Percentiles rank a stretch among this genome's conserved stretches.
These are phyloP conservation scores for Pyrrhia umbra DNA, from an alignment of 2,888 invertebrate genomes.

Conservation along the genomic window DNA sequence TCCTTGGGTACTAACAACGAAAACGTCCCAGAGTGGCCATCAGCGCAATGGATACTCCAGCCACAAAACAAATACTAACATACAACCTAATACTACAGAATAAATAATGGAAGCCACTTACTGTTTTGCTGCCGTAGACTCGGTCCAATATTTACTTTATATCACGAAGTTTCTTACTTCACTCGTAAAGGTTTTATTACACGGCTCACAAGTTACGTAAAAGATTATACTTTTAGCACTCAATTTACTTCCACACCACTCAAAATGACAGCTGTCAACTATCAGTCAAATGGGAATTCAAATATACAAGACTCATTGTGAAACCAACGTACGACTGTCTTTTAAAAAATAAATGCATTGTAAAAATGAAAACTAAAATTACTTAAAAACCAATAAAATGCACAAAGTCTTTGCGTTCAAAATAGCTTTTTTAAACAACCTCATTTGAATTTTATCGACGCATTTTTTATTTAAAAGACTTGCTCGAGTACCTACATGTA, in stretches of 20 bases:
- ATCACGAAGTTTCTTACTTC: conserved; percentile 4
- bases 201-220: conserved; percentile 6
- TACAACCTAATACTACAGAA: not conserved
- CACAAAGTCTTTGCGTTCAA: no score
- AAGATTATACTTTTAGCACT: conserved; percentile 17
- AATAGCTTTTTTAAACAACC: no score
- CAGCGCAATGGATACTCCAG: conserved; percentile 19
- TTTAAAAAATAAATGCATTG: no score
- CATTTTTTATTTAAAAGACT: no score
- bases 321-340: no score
- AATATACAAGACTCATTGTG: no score
- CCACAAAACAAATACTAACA: conserved; percentile 24
- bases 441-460: no score
- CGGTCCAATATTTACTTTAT: conserved; percentile 14
- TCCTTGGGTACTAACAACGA: conserved; percentile 24
- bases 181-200: conserved; percentile 23
- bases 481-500: no score
- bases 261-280: conserved; percentile 30
- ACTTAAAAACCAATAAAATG: no score
- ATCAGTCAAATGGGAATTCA: no score
- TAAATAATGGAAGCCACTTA: conserved; percentile 6
- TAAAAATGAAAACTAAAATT: no score
- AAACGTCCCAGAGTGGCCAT: conserved; percentile 13
- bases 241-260: not conserved
- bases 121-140: not conserved